Base-by-base conservation (phyloP, 2,113 vertebrate genomes). In the Cyphomyrus discorhynchus region DNA sequence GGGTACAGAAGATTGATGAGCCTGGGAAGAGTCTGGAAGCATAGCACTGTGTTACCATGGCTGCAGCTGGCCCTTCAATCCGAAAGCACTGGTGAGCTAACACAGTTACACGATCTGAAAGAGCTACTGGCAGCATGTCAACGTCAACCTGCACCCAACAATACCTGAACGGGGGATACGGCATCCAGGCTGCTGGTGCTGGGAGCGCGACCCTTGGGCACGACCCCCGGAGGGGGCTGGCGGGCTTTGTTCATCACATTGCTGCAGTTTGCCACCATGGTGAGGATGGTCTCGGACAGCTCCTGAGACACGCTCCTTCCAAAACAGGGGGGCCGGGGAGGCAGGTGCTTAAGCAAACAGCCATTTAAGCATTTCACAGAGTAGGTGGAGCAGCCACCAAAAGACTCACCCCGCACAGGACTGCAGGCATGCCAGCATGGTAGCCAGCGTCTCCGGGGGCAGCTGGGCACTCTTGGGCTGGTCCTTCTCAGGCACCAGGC, bases 181-280 rank as follows among this genome's bases (percentile, higher is more conserved):
- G 98, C 97, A 91, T 99, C 98, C 92, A 99, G 94, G 92, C 97
- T 99, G 96, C 98, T 99, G 53, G 98, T 98, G 52, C 98, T 99
- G 17, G 98, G 97, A 0, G 98, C 98, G 5, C 98, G 97, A 56
- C 97, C 98, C 92, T 99, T 99, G 3, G 98, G 97, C 98, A 99
- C 97, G 6, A 99, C 98, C 88, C 98, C 98, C 2, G 98, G 98
- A 0, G 98, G 98, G 0, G 98, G 98, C 92, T 99, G 98, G 0
- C 98, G 95, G 21, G 98, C 97, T 93, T 99, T 99, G 93, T 98
- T 99, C 97, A 99, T 99, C 66, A 99, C 98, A 89, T 98, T 99
- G 92, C 97, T 99, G 94, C 98, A 99, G 92, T 99, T 99, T 13
- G 98, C 98, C 58, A 98, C 98, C 98, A 99, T 99, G 90, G 98